These are phyloP conservation scores for Cheilosia pagana DNA, from an alignment of 2,888 invertebrate genomes.

Conservation along the genomic window DNA sequence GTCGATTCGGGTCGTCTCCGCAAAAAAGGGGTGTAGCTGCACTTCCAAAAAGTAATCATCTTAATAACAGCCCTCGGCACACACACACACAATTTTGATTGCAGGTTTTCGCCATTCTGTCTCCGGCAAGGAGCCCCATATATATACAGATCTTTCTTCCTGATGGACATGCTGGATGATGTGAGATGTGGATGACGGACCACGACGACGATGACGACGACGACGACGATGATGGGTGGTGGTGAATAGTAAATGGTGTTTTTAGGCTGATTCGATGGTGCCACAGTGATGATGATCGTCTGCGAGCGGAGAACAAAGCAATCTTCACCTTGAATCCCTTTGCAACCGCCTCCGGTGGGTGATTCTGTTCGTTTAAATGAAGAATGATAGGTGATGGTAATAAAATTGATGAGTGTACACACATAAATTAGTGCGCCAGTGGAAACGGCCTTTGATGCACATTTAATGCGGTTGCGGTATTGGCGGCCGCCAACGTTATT, in stretches of 20 bases:
- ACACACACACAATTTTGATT: conserved; percentile 70
- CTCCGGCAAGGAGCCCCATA: conserved; percentile 48
- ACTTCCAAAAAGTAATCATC: conserved; percentile 75
- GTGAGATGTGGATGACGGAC: conserved; percentile 55
- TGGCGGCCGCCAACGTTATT: conserved; percentile 72
- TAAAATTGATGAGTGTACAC: conserved; percentile 75
- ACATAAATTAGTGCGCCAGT: conserved; percentile 73
- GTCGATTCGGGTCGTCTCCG: conserved; percentile 12
- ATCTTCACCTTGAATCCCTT: conserved; percentile 73
- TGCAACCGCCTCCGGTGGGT: conserved; percentile 66
- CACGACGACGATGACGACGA: conserved; percentile 26
- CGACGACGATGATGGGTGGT: conserved; percentile 67
- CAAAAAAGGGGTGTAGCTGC: conserved; percentile 72
- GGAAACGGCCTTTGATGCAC: conserved; percentile 69
- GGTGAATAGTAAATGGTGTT: conserved; percentile 73
- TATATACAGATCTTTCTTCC: conserved; percentile 37
- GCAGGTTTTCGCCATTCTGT: conserved; percentile 70
- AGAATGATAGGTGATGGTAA: conserved; percentile 75
- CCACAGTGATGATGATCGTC: conserved; percentile 71
- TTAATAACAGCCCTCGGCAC: conserved; percentile 73
- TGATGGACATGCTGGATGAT: conserved; percentile 52
- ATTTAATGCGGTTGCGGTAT: conserved; percentile 71
- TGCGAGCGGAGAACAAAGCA: conserved; percentile 63
- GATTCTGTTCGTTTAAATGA: conserved; percentile 73
- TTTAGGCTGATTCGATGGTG: conserved; percentile 72